Evolutionary conservation across 1,140 invertebrate species (phyloP), one percentile per base, ranked within the genome.

Genomic region (Venustaconcha ellipsiformis): DNA sequence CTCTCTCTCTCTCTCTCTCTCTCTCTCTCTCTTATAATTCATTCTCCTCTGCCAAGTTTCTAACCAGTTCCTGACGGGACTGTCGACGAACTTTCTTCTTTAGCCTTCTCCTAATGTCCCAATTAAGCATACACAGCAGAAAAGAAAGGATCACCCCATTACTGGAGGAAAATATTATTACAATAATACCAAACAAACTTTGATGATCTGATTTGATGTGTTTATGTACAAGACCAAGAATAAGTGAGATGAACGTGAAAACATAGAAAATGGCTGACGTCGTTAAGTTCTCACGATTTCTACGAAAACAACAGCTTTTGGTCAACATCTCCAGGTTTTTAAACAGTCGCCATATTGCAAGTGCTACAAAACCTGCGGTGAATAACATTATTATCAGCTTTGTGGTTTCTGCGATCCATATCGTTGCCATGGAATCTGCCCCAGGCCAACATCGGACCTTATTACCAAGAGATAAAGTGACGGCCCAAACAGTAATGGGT

Each of bases 21-120:
- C 13, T n/a, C 12, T 64, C n/a, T 18, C 30, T 8, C 13, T 18
- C 2, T 70, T 57, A 65, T 11, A 72, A 26, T 60, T 73, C 72
- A 56, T n/a, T 66, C 30, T 73, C 64, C 23, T 67, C 23, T 57
- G 57, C 30, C 57, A 18, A 23, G 13, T 15, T 3, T 30, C 63
- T 55, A 48, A 67, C 72, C n/a, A 57, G 72, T 73, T 74, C 65
- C 56, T 62, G 72, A 14, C 48, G 65, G 18, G 72, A 67, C 15
- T 56, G 20, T 26, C 72, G 20, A 17, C 48, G 57, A 68, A 68
- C 37, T 11, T 18, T 62, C 14, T 15, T 68, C 18, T 68, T 37
- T 2, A 74, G 5, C 55, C 59, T 37, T 0, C 6, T 63, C 57
- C 72, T 57, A 18, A 68, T 23, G 26, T 74, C 72, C 15, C 57